Base-by-base conservation (phyloP, 1,140 invertebrate genomes). In the Drosophila sucinea region DNA sequence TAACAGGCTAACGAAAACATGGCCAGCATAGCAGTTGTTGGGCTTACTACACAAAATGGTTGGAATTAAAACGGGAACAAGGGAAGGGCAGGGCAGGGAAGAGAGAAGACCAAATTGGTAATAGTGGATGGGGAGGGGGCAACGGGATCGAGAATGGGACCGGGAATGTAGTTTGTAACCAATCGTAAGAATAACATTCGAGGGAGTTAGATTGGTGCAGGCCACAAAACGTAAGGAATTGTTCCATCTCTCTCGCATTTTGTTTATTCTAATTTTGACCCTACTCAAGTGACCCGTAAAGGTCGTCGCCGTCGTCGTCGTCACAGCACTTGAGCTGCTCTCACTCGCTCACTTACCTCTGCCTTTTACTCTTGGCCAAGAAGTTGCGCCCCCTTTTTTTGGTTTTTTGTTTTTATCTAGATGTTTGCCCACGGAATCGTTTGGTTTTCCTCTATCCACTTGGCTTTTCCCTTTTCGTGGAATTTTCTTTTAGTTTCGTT, bases 241-340 rank as follows among this genome's bases (percentile, higher is more conserved):
- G 72, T 87, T 76, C 83, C 84, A 85, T 65, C 72, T 27, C 72
- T 51, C 60, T 41, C 23, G 44, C 47, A 58, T 51, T 51, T 51
- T 90, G 77, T 90, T 89, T 90, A 90, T 90, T 90, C 89, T 90
- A 90, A 90, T 90, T 91, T 90, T 81, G 89, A 91, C 81, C 87
- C 89, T 79, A 64, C 81, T 90, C 81, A 90, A 90, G 87, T 90
- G 73, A 58, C 63, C 56, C 41, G 71, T 70, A 86, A 86, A 87
- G 84, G 83, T 89, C 83, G 83, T 77, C 63, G 63, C 55, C 78
- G 62, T 80, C 65, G 56, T 67, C 66, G 63, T 78, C 69, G 83
- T 89, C 84, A 73, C 84, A 89, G 68, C 84, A 89, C 84, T 89
- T 89, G 84, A 89, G 71, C 67, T 55, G 57, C 60, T 63, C 33